phyloP scores from a whole-genome alignment of 2,888 invertebrate genomes.

The Slavum lentiscoides region DNA sequence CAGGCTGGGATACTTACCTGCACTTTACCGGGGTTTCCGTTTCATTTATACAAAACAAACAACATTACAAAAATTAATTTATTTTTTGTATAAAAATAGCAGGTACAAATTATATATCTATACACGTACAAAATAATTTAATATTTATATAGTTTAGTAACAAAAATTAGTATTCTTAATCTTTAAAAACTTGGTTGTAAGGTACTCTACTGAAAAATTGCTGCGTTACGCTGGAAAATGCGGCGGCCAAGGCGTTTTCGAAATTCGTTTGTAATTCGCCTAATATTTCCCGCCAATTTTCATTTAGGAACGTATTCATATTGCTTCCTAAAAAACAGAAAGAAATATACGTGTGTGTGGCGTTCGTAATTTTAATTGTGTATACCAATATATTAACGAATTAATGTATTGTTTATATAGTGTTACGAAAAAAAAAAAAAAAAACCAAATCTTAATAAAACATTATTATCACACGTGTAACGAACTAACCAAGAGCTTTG shows the following conservation, averaged over 20 bases:
- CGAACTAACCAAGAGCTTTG: slow-evolving; percentile 59
- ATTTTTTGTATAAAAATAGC: slow-evolving; percentile 1
- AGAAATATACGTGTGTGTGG: too few relatives aligned
- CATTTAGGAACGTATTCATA: slow-evolving; percentile 62
- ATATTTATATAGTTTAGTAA: background rate
- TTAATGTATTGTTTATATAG: too few relatives aligned
- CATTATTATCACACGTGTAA: background rate
- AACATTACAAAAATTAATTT: background rate
- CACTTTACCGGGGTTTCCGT: too few relatives aligned
- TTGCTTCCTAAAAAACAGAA: slow-evolving; percentile 59
- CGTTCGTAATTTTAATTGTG: background rate
- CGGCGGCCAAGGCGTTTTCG: slow-evolving; percentile 58
- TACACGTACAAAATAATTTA: slow-evolving; percentile 1
- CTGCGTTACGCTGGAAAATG: slow-evolving; percentile 59
- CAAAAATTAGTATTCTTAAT: background rate
- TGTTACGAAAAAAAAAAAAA: too few relatives aligned
- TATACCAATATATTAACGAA: background rate
- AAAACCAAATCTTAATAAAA: background rate
- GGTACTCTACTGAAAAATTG: slow-evolving; percentile 60
- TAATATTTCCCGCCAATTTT: slow-evolving; percentile 62
- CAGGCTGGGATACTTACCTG: too few relatives aligned
- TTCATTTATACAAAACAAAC: background rate
- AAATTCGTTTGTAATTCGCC: slow-evolving; percentile 60
- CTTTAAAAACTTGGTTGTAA: slow-evolving; percentile 58
- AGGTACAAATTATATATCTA: background rate